Percentiles rank a stretch among this genome's conserved stretches.
phyloP scores from a whole-genome alignment of 2,113 vertebrate genomes.

The Fukomys damarensis region DNA sequence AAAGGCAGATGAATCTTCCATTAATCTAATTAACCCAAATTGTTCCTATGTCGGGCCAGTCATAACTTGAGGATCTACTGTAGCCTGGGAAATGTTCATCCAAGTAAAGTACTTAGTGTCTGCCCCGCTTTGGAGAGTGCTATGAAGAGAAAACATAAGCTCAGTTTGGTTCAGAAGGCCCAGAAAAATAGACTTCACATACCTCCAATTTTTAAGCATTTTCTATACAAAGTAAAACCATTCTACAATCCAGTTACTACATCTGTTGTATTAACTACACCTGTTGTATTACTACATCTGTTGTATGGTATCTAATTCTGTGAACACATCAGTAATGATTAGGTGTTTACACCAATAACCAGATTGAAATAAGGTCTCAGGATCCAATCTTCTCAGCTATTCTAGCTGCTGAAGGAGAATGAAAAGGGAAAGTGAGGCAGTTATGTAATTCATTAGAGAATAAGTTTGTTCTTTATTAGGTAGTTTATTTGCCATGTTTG shows the following conservation, averaged over 20 bases:
- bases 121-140: accelerated
- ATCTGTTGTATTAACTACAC: background rate
- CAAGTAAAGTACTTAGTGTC: background rate
- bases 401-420: background rate
- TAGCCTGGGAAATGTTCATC: background rate
- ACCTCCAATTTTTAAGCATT: background rate
- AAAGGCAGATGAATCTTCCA: too few species aligned
- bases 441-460: background rate
- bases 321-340: background rate
- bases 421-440: background rate
- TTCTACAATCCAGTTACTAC: background rate
- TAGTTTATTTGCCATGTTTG: background rate
- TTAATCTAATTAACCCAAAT: too few species aligned
- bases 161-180: background rate
- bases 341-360: background rate
- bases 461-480: too few species aligned
- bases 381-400: background rate
- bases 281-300: background rate
- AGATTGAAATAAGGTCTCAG: background rate
- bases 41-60: too few species aligned
- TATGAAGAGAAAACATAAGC: background rate
- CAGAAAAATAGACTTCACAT: background rate
- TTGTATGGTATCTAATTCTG: background rate
- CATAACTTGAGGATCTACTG: too few species aligned
- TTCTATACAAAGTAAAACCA: background rate